Evolutionary conservation across 2,888 invertebrate species (phyloP).

Genomic region (Sipha maydis): DNA sequence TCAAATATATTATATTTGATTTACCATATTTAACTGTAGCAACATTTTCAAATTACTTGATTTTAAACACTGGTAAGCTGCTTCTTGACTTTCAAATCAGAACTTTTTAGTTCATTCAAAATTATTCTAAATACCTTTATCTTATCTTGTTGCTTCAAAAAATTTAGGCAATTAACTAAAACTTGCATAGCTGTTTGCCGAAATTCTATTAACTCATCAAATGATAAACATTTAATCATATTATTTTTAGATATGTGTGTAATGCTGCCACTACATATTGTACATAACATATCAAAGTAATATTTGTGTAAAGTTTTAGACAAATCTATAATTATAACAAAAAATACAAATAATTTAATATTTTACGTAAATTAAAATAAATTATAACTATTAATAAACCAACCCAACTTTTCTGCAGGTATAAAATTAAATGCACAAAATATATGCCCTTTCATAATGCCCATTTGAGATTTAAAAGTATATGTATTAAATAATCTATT

Average conservation of each 20-base stretch:
- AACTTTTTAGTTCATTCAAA: background rate
- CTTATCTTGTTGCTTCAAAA: background rate
- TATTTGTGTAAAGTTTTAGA: background rate
- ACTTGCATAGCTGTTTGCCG: slow-evolving; percentile 33
- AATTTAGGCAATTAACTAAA: slow-evolving; percentile 15
- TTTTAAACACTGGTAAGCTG: slow-evolving; percentile 21
- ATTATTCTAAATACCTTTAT: slow-evolving; percentile 7
- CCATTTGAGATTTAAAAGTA: slow-evolving; percentile 48
- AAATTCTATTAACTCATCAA: slow-evolving; percentile 24
- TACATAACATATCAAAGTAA: slow-evolving; percentile 37
- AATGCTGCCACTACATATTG: background rate
- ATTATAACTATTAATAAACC: background rate
- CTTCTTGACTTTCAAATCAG: slow-evolving; percentile 28
- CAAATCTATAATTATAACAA: slow-evolving; percentile 13
- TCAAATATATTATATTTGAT: background rate
- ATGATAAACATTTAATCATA: background rate
- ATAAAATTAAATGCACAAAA: slow-evolving; percentile 32
- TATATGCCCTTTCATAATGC: slow-evolving; percentile 54
- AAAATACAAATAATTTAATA: background rate
- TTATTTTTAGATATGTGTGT: background rate
- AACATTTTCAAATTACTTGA: background rate
- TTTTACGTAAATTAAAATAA: background rate
- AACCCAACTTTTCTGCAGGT: slow-evolving; percentile 21
- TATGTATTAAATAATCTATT: slow-evolving; percentile 27
- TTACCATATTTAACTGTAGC: slow-evolving; percentile 31